Evolutionary conservation across 1,140 invertebrate genomes (phyloP).

Genomic region (Drosophila ananassae): DNA sequence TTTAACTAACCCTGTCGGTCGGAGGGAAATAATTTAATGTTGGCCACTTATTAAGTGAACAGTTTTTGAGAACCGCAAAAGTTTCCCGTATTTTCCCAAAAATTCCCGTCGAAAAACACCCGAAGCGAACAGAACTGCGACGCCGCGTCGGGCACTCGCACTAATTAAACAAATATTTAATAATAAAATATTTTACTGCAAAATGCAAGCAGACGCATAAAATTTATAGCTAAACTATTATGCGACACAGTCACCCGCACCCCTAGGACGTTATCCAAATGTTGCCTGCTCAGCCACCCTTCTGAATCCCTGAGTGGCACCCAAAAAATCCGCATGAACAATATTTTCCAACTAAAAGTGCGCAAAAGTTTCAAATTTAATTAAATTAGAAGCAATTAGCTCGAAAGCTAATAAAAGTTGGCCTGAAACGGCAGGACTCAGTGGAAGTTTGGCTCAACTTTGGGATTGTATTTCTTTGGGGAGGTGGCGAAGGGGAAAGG

Average conservation of each 20-base stretch:
- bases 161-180: slow-evolving; percentile 83
- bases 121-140: slow-evolving; percentile 18
- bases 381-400: slow-evolving; percentile 82
- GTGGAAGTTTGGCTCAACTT: slow-evolving; percentile 40
- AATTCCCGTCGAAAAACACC: background rate
- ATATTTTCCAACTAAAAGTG: slow-evolving; percentile 76
- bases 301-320: background rate
- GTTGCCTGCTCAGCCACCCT: slow-evolving; percentile 50
- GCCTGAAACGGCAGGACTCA: slow-evolving; percentile 60
- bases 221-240: slow-evolving; percentile 82
- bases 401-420: slow-evolving; percentile 79
- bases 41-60: slow-evolving; percentile 48
- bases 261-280: slow-evolving; percentile 12
- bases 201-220: slow-evolving; percentile 76
- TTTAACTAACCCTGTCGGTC: slow-evolving; percentile 19
- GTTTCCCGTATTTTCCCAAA: slow-evolving; percentile 7
- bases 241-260: slow-evolving; percentile 45
- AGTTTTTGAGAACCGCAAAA: slow-evolving; percentile 45
- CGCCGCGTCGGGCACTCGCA: slow-evolving; percentile 43
- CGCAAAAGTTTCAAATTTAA: slow-evolving; percentile 79
- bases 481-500: background rate
- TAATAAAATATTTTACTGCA: slow-evolving; percentile 80
- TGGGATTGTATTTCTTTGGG: slow-evolving; percentile 27
- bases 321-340: slow-evolving; percentile 52
- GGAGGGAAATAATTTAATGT: slow-evolving; percentile 47